Evolutionary conservation across 2,888 invertebrate species (phyloP), one percentile per base, ranked within the genome.

Genomic region (Ectemnius continuus): DNA sequence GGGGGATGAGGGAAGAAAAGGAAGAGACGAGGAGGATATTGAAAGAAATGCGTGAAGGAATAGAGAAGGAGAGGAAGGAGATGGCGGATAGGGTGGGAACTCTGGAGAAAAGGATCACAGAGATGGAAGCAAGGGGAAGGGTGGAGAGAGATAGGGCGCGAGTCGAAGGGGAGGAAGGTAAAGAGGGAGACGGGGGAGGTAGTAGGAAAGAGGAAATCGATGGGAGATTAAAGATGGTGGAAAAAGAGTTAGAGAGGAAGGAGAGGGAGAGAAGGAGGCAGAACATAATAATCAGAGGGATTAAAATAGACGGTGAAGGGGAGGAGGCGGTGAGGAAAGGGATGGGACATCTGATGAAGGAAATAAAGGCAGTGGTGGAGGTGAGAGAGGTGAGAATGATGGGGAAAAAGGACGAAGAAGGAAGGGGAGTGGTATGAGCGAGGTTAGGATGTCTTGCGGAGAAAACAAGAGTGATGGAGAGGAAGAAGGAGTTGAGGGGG

Each of bases 11-110:
- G 57, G 18, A 57, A 20, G 28, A 61, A n/a, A 13, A 61, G 28
- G 14, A 28, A n/a, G 18, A 36, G 14, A 61, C 11, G 14, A 61
- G 11, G 28, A 26, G 13, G 23, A 4, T 14, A 11, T 11, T 16
- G 20, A 20, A 4, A 4, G 20, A 20, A 57, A 57, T 16, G 57
- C 13, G 11, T 18, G 57, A 57, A 11, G 28, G 14, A 13, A 28
- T 28, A 4, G 61, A 28, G 4, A 36, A 61, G 36, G 36, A 61
- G 45, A 61, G 28, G 8, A 18, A 61, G 61, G 18, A 61, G 28
- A 28, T 13, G 28, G 14, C 6, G 14, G 28, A 3, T 4, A 36
- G 36, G 61, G 18, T 61, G 18, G 14, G 18, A 61, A 5, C 28
- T 5, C 28, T 28, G 28, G 28, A 28, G 28, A 28, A 28, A 28